Percentiles rank a stretch among this genome's conserved stretches.
These are phyloP conservation scores for Petrocephalus microphthalmus DNA, from an alignment of 2,113 vertebrate genomes.

Conservation along the genomic window DNA sequence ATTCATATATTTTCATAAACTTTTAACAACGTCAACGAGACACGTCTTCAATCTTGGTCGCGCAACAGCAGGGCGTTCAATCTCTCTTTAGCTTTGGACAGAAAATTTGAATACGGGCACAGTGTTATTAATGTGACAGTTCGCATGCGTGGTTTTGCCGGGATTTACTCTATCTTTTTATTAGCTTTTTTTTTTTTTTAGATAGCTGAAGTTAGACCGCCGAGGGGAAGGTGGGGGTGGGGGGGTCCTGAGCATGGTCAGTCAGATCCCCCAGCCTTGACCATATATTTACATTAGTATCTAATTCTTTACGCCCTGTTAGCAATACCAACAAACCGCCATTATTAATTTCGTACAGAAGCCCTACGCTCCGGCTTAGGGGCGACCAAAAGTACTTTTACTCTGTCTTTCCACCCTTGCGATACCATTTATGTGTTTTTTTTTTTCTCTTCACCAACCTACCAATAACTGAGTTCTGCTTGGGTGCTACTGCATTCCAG, in stretches of 20 bases:
- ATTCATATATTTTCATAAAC: constrained; percentile 99
- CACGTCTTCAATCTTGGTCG: constrained; percentile 99
- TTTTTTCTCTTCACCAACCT: not conserved
- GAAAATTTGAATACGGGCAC: constrained; percentile 86
- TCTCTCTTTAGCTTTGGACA: constrained; percentile 97
- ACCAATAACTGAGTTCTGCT: constrained; percentile 24
- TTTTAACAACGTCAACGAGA: constrained; percentile 94
- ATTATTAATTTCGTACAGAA: constrained; percentile 48
- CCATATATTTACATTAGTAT: constrained; percentile 50
- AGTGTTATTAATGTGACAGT: constrained; percentile 72
- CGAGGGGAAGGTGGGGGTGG: constrained; percentile 22
- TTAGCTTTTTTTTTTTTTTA: constrained; percentile 47
- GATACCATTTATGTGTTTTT: not conserved
- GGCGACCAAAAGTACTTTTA: not conserved
- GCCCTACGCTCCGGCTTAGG: not conserved
- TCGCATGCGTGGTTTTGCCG: constrained; percentile 54
- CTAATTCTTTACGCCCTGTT: constrained; percentile 64
- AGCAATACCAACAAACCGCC: constrained; percentile 59
- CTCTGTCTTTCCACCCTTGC: not conserved
- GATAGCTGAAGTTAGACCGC: constrained; percentile 54
- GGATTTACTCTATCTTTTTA: constrained; percentile 46
- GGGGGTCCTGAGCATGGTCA: not conserved
- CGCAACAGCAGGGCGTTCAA: constrained; percentile 92
- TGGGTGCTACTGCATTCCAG: constrained; percentile 7
- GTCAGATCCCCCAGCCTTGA: constrained; percentile 47